Conservation (phyloP, 2,888 invertebrate species). For the Erynnis tages region DNA sequence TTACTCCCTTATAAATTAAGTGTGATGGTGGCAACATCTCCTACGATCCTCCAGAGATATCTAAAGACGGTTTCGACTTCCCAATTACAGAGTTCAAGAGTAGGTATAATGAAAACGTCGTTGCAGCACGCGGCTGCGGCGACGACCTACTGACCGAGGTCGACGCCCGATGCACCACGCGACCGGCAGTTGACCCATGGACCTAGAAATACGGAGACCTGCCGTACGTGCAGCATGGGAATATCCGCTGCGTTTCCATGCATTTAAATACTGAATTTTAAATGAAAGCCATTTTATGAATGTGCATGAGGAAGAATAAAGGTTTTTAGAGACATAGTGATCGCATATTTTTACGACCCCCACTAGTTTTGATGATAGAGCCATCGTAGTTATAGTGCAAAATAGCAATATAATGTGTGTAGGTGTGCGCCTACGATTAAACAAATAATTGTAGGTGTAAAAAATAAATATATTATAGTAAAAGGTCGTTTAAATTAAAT, state of each 20-base stretch:
- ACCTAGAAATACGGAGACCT: conserved; percentile 49
- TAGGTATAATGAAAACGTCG: conserved; percentile 47
- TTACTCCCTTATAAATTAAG: too few species aligned
- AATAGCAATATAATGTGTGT: too few species aligned
- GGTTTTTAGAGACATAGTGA: too few species aligned
- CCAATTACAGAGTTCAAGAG: conserved; percentile 66
- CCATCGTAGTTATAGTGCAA: too few species aligned
- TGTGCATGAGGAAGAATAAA: too few species aligned
- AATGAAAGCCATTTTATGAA: too few species aligned
- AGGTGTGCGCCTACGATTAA: too few species aligned
- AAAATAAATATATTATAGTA: too few species aligned
- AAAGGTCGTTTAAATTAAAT: too few species aligned
- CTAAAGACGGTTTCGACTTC: conserved; percentile 20
- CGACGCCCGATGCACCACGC: conserved; percentile 63
- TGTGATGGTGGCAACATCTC: not conserved
- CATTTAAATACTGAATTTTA: not conserved
- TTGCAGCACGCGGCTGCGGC: conserved; percentile 49
- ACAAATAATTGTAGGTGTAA: too few species aligned
- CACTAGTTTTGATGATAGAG: too few species aligned
- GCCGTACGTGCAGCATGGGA: conserved; percentile 28
- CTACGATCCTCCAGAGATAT: conserved; percentile 2
- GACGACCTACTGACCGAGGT: conserved; percentile 75
- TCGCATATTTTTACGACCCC: too few species aligned
- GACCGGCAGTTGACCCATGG: conserved; percentile 51
- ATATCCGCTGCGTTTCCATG: not conserved